Evolutionary conservation across 30 jellyfish, hydroid and myxozoan species (phyloP), one percentile per base, ranked within the genome.

Genomic region (Turritopsis rubra): DNA sequence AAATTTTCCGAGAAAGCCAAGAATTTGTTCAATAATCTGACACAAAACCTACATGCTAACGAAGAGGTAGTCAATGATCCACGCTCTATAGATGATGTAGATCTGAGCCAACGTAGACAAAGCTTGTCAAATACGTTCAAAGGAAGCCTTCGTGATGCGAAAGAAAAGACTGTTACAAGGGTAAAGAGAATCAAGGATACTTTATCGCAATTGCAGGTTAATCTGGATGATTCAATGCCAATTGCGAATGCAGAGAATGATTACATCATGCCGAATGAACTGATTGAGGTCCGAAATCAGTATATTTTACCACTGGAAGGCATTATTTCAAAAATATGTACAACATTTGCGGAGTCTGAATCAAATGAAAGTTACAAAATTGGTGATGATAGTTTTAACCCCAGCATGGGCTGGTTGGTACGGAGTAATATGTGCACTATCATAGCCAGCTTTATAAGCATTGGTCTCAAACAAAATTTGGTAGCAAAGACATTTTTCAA

Each of bases 381-480:
- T 74, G 82, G 82, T 9, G 82, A 74, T 52, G 82, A 74, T 29
- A n/a, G 28, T 74, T 22, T n/a, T 16, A 23, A 26, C 17, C 82
- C 53, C 17, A 22, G 26, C 4, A 74, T 74, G 53, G 82, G 82
- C 19, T 30, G 82, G 60, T 52, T 74, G 26, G 60, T 74, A 13
- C 82, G 82, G 13, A 31, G 82, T n/a, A 31, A 74, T 1, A n/a
- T 74, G 28, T 74, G 82, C n/a, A 74, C 82, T 29, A 9, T 74
- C 65, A 74, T 74, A 26, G 82, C 82, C 53, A 29, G 31, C 24
- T 74, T 74, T 74, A 16, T 74, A 21, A 26, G 65, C 28, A 30
- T 74, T 74, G 82, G 82, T 23, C 82, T 74, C 65, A 74, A 26
- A 23, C 82, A 74, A 74, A 74, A 74, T 29, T 27, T 74, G 16